Conservation (phyloP, 2,888 invertebrate genomes). For the Metellina segmentata region DNA sequence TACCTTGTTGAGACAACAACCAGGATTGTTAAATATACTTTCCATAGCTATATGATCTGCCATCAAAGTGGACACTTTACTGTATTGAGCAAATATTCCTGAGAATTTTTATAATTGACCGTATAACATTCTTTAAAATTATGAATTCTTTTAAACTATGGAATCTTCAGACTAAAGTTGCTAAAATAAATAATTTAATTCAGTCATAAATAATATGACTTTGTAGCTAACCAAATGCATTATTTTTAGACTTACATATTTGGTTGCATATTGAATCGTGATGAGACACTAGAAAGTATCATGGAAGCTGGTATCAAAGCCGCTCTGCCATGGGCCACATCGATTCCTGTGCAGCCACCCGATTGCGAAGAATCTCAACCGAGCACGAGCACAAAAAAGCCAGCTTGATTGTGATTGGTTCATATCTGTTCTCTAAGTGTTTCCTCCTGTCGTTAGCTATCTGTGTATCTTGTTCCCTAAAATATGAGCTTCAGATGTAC, state of each 20-base stretch:
- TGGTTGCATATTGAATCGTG: constrained; percentile 81
- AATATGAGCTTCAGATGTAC: constrained; percentile 66
- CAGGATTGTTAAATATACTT: no score
- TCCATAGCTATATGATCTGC: no score
- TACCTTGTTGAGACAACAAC: no score
- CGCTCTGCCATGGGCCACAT: constrained; percentile 58
- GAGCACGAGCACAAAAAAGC: constrained; percentile 65
- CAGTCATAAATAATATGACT: background rate
- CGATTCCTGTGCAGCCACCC: constrained; percentile 25
- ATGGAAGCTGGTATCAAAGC: constrained; percentile 78
- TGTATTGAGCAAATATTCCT: no score
- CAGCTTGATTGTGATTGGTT: constrained; percentile 43
- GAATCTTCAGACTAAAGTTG: no score
- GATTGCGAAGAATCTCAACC: constrained; percentile 68
- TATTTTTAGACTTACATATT: constrained; percentile 80
- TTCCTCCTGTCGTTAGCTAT: constrained; percentile 33
- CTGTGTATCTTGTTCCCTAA: constrained; percentile 37
- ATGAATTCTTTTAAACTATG: no score
- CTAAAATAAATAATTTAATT: no score
- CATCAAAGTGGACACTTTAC: no score
- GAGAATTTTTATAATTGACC: no score
- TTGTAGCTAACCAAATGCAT: background rate
- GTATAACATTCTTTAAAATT: no score
- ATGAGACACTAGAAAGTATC: constrained; percentile 80
- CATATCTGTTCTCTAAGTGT: constrained; percentile 10